Evolutionary conservation across 2,797 vertebrate species (phyloP).

Genomic region (Staurois parvus): DNA sequence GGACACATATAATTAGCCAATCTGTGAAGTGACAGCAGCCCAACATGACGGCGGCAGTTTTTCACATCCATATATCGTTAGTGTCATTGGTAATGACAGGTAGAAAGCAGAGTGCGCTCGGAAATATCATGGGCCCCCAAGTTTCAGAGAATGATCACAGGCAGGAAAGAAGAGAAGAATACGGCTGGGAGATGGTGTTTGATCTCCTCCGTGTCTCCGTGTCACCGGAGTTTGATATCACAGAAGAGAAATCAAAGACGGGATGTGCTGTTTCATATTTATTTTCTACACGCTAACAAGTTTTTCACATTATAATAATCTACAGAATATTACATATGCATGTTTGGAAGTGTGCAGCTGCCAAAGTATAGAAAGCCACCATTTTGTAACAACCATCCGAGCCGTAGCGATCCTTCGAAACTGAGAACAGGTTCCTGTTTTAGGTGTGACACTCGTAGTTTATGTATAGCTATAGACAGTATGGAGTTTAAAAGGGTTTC

Average conservation of each 20-base stretch:
- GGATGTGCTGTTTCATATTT: slow-evolving; percentile 70
- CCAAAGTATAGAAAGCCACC: background rate
- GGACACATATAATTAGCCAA: slow-evolving; percentile 48
- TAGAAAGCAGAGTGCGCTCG: slow-evolving; percentile 23
- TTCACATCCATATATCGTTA: slow-evolving; percentile 44
- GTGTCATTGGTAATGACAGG: slow-evolving; percentile 56
- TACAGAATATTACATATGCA: slow-evolving; percentile 19
- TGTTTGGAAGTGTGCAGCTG: slow-evolving; percentile 35
- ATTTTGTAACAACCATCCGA: background rate
- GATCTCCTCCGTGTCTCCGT: slow-evolving; percentile 57
- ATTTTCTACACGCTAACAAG: slow-evolving; percentile 46
- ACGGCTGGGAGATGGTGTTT: slow-evolving; percentile 44
- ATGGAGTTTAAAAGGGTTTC: too few relatives aligned
- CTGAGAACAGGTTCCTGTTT: too few relatives aligned
- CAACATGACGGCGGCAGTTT: slow-evolving; percentile 38
- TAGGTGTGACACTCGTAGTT: too few relatives aligned
- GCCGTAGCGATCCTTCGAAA: too few relatives aligned
- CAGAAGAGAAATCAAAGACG: slow-evolving; percentile 54
- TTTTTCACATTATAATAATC: slow-evolving; percentile 49
- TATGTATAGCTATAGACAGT: too few relatives aligned
- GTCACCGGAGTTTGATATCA: slow-evolving; percentile 57
- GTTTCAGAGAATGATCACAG: slow-evolving; percentile 52
- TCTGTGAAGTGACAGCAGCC: slow-evolving; percentile 43
- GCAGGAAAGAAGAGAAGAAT: slow-evolving; percentile 29
- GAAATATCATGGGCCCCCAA: slow-evolving; percentile 42